Conservation (phyloP, 2,888 invertebrate genomes). For the Aleiodes testaceus region DNA sequence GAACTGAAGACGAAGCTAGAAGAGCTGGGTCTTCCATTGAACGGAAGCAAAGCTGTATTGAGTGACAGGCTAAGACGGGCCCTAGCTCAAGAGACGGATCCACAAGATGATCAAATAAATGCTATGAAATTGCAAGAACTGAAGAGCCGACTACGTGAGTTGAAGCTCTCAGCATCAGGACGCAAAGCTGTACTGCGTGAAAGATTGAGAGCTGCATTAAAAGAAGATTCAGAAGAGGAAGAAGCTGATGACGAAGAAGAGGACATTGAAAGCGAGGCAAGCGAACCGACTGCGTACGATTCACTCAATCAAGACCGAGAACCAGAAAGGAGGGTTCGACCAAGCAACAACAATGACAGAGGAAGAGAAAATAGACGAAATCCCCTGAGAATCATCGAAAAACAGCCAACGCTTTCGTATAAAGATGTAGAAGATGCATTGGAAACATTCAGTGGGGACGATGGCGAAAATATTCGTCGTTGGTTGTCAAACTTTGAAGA, state of each 20-base stretch:
- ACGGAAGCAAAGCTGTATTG: slow-evolving; percentile 31
- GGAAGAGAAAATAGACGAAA: background rate
- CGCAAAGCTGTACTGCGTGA: background rate
- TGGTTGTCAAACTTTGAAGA: slow-evolving; percentile 53
- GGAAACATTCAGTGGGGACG: slow-evolving; percentile 45
- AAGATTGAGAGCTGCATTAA: background rate
- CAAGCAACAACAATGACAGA: too few species aligned
- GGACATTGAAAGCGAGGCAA: background rate
- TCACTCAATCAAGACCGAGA: too few species aligned
- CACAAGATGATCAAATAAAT: background rate
- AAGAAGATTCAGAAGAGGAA: background rate
- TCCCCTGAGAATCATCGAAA: background rate
- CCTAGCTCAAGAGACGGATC: slow-evolving; percentile 11
- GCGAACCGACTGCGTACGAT: background rate
- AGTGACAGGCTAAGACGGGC: background rate
- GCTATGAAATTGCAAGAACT: background rate
- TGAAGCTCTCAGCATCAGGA: background rate
- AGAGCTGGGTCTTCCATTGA: background rate
- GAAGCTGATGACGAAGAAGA: background rate
- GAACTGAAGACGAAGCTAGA: slow-evolving; percentile 26
- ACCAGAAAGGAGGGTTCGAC: too few species aligned
- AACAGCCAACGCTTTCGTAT: slow-evolving; percentile 26
- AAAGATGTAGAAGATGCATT: slow-evolving; percentile 46
- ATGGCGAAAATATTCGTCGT: slow-evolving; percentile 33
- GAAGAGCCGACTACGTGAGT: background rate